Conservation (phyloP, 2,113 vertebrate genomes). For the Melanocharis versteri region DNA sequence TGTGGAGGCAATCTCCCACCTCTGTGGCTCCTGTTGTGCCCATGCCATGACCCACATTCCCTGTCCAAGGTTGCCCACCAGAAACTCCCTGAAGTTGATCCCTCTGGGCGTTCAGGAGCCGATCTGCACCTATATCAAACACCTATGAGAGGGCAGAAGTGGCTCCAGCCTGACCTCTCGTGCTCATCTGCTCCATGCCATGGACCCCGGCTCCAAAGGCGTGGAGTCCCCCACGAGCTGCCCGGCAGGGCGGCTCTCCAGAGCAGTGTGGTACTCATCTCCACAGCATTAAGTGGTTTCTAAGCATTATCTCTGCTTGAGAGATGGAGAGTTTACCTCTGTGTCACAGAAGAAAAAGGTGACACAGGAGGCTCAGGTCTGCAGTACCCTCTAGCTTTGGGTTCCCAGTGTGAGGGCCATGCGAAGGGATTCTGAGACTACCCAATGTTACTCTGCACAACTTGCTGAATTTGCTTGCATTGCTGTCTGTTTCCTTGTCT, state of each 20-base stretch:
- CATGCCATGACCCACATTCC: neutral
- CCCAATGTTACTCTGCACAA: neutral
- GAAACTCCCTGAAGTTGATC: neutral
- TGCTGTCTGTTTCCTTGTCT: neutral
- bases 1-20: neutral
- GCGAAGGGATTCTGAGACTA: neutral
- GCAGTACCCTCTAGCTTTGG: neutral
- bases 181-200: neutral
- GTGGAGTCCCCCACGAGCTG: rapidly evolving
- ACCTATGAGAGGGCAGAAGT: neutral
- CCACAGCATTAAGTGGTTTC: neutral
- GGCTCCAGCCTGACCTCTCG: rapidly evolving
- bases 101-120: neutral
- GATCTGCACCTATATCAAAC: neutral
- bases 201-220: rapidly evolving
- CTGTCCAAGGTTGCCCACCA: neutral
- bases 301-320: neutral
- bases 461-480: neutral
- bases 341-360: neutral
- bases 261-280: neutral
- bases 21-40: neutral
- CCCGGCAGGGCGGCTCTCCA: neutral
- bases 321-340: neutral
- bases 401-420: neutral
- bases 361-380: neutral